Evolutionary conservation across 64 coral and sea anemone genomes (phyloP), one percentile per base, ranked within the genome.

Genomic region (Dendronephthya gigantea): DNA sequence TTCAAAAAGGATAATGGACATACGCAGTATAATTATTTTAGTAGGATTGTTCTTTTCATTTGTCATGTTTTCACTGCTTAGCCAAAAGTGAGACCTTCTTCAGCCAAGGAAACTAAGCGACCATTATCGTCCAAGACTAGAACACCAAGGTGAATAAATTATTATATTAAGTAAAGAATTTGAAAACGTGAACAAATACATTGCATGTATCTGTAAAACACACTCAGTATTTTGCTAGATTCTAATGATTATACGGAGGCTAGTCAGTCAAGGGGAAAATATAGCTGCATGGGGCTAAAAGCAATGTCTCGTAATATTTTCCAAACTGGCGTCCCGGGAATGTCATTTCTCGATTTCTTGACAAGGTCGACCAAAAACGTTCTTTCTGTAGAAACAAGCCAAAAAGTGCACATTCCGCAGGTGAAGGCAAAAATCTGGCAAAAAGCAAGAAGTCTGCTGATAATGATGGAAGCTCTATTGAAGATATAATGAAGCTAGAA

Each of bases 401-500:
- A 62, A 62, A 62, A 4, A 62, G 55, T 62, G 55, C 55, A 6
- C 41, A 45, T 45, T 45, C 41, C 41, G 11, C 41, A 45, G 11
- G 4, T 62, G 19, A 15, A 62, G 25, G 55, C 12, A 62, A 62
- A 27, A 15, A 62, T 23, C 0, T 23, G 7, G 55, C 19, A n/a
- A 23, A 7, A n/a, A 62, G 25, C 17, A 62, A 22, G 25, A 62
- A 62, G 17, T 40, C 85, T 36, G 81, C 70, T 33, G 88, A 83
- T 81, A 88, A 72, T 23, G 48, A 50, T 16, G 68, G 90, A 28
- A 87, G 84, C 6, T 83, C 83, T 15, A 47, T 84, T 38, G 83
- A 84, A 49, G 52, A 82, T 40, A 52, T 86, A 65, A 43, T 34
- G 0, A 36, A 55, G 32, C 50, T 93, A 39, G 91, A 96, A 19